Evolutionary conservation across 2,888 invertebrate genomes (phyloP), one percentile per base, ranked within the genome.

Genomic region (Tyria jacobaeae): DNA sequence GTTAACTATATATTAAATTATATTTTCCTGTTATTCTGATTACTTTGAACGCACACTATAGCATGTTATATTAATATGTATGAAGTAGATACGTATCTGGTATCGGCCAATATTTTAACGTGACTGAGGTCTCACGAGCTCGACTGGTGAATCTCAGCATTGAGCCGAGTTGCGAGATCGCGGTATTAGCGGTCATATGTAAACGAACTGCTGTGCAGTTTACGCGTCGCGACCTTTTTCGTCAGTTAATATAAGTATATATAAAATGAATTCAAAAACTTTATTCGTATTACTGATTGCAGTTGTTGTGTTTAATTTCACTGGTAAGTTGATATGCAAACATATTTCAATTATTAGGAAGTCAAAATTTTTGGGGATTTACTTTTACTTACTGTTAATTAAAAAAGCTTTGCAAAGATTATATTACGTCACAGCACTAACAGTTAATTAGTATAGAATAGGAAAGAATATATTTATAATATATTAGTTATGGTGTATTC

Each of bases 321-420:
- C 75, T 60, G 48, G 74, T 74, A 64, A 74, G 73, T 74, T 57
- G 12, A 44, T 10, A 41, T 9, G 0, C 3, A 9, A 17, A 9
- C 0, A 41, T 41, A 21, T 17, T 21, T 44, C 2, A 9, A 21
- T 21, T 10, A 4, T 31, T 31, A 31, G 7, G 3, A 12, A 10
- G 10, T 21, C 2, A 9, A 25, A n/a, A 31, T 10, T n/a, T 9
- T 17, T 17, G 27, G 3, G 2, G 49, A 27, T 44, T 21, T 44
- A 44, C 1, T 44, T 21, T 44, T 12, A 12, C 21, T 1, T 3
- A 44, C 5, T 44, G 21, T 44, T 10, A 21, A 21, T 21, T 12
- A 21, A 44, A 44, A 21, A 44, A 21, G 21, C 6, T 31, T 4
- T 7, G 10, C 12, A 9, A 10, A 44, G 12, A 44, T 21, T 21